Base-by-base conservation (phyloP, 2,797 vertebrate genomes). In the Ateles fusciceps region DNA sequence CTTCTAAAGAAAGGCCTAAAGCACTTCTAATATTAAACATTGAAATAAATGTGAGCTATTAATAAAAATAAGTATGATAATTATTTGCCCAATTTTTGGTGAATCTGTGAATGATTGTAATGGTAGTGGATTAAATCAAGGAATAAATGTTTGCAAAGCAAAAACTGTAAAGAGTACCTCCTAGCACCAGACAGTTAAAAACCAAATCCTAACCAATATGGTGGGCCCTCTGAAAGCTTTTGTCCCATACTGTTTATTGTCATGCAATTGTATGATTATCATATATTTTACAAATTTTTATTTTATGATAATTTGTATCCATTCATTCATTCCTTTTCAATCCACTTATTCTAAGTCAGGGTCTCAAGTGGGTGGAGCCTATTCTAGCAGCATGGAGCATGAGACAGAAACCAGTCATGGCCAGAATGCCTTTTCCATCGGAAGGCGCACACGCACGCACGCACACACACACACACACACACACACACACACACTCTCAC, bases 371-470 rank as follows among this genome's bases (percentile, higher is more conserved):
- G n/a, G 22, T 24, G 14, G 36, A 57, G n/a, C 24, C 17, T 26
- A 28, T 39, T 14, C 79, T 28, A n/a, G 79, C 50, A 81, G 79
- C 50, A 55, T 7, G 4, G 46, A 21, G 46, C 46, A 33, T 48
- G 33, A 79, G 30, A 30, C 17, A 46, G 42, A 76, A 76, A 76
- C 26, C 28, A 17, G 44, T 44, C 42, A 44, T 19, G 42, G 42
- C 42, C 42, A 76, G 42, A 44, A 44, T 76, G 28, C 44, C 48
- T 24, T n/a, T 80, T n/a, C 78, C 48, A 52, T 24, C 4, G 1
- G 48, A 36, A 48, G 33, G 78, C 11, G 2, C 17, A 0, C 55
- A 5, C 24, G 2, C 55, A 26, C 10, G 12, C 28, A 28, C 24
- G 2, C 59, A 14, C 59, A 30, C 28, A 14, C 59, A 15, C 5